Evolutionary conservation across 1,140 invertebrate species (phyloP), one percentile per base, ranked within the genome.

Genomic region (Leucophenga varia): DNA sequence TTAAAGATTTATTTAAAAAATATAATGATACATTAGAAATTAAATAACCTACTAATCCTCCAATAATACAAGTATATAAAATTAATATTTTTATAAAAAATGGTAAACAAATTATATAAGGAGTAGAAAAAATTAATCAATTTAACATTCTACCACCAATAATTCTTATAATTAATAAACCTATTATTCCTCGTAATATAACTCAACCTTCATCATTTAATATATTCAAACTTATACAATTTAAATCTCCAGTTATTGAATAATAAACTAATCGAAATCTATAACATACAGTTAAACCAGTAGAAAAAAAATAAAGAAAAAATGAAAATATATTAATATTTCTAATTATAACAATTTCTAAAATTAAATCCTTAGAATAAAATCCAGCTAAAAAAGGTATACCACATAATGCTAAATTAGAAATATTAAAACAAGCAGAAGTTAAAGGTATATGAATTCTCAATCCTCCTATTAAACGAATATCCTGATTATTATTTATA

Each of bases 301-400:
- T 78, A 28, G 76, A 77, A 53, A 81, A 31, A 76, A 77, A 76
- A 76, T 77, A 73, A 39, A 80, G 58, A 50, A 76, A 57, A 75
- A 77, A 77, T 60, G 76, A 65, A 58, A 77, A 68, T 37, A 76
- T 54, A 79, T 79, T 79, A 58, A 78, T 61, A 70, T 63, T 72
- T 49, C 38, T 57, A 59, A 78, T 64, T 49, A 58, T 70, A 59
- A 77, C 61, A 52, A 76, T n/a, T n/a, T n/a, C 80, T 68, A 81
- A 77, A 78, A 83, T 81, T 75, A 79, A 72, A 78, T 83, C 81
- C 49, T 83, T 83, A 4, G 81, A 82, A 76, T 81, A 83, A 82
- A 82, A 82, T 30, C 80, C 80, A 17, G 78, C 59, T 61, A 82
- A 67, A 81, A 81, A 82, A 41, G 80, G 82, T 81, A 80, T 84